phyloP scores from a whole-genome alignment of 2,888 invertebrate species.

The Eupithecia subumbrata region DNA sequence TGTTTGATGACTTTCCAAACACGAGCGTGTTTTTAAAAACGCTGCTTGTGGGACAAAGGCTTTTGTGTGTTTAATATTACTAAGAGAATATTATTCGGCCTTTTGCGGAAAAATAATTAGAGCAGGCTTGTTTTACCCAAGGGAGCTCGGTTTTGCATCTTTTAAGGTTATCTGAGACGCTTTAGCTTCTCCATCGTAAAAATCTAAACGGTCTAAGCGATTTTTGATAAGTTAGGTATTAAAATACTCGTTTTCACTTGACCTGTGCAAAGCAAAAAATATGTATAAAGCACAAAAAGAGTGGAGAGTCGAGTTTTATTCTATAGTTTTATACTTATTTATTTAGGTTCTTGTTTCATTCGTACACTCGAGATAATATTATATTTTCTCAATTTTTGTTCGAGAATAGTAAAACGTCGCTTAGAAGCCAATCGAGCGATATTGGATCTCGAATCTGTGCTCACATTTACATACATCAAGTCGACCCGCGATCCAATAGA shows the following conservation, averaged over 20 bases:
- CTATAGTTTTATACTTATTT: not conserved
- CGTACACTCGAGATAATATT: not conserved
- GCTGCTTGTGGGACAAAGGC: constrained; percentile 15
- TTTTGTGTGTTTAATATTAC: constrained; percentile 12
- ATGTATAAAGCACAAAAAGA: not conserved
- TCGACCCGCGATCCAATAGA: constrained; percentile 25
- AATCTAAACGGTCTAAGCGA: not conserved
- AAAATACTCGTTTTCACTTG: not conserved
- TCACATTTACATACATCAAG: constrained; percentile 30
- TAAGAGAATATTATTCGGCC: not conserved
- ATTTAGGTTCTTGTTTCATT: not conserved
- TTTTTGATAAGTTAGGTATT: not conserved
- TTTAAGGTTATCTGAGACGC: not conserved
- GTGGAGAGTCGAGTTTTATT: not conserved
- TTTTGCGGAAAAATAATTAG: not conserved
- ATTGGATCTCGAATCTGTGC: constrained; percentile 21
- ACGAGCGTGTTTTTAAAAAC: constrained; percentile 20
- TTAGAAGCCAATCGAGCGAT: constrained; percentile 7
- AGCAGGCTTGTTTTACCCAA: not conserved
- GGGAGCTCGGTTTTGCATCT: not conserved
- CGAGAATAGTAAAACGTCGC: not conserved
- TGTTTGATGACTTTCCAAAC: constrained; percentile 36
- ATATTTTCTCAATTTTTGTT: not conserved
- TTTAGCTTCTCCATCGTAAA: not conserved
- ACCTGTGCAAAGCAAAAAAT: not conserved